Evolutionary conservation across 2,113 vertebrate genomes (phyloP), one percentile per base, ranked within the genome.

Genomic region (Glareola pratincola): DNA sequence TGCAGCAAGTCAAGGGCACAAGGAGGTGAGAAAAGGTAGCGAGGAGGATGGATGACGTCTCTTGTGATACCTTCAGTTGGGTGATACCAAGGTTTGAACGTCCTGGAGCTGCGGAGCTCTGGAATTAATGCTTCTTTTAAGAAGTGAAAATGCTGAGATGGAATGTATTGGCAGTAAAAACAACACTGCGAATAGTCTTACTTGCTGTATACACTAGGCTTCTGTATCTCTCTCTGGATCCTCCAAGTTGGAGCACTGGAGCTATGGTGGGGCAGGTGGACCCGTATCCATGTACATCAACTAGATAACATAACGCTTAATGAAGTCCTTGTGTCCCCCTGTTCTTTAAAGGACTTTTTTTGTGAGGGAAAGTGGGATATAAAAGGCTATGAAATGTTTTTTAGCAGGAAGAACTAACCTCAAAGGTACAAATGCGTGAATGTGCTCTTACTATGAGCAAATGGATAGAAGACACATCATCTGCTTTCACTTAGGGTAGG

Each of bases 221-320:
- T 10, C 43, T 2, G 3, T 2, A 1, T 5, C 66, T 12, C 9
- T 12, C 2, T 22, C 27, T 17, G 74, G 41, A 13, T 43, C 14
- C 24, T 45, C 59, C 21, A 21, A 20, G 48, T 2, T 20, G 2
- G 6, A 7, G 0, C 8, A 4, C 0, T 16, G 39, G 7, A 8
- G 51, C 41, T 67, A n/a, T 12, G 18, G 4, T 41, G 67, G 54
- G 43, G 45, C n/a, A 51, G 63, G 3, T 23, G 45, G 30, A 53
- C 22, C 34, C 32, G 1, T 15, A 3, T 15, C 37, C 11, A 4
- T 3, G 17, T 24, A 43, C 8, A 16, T 51, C 67, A 68, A 4
- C 53, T 51, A 6, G 7, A 5, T 37, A 53, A 60, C 26, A 11
- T 14, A 30, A n/a, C 5, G 22, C 9, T 20, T 11, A 10, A 24